phyloP scores from a whole-genome alignment of 2,113 vertebrate species.

The Uria aalge region DNA sequence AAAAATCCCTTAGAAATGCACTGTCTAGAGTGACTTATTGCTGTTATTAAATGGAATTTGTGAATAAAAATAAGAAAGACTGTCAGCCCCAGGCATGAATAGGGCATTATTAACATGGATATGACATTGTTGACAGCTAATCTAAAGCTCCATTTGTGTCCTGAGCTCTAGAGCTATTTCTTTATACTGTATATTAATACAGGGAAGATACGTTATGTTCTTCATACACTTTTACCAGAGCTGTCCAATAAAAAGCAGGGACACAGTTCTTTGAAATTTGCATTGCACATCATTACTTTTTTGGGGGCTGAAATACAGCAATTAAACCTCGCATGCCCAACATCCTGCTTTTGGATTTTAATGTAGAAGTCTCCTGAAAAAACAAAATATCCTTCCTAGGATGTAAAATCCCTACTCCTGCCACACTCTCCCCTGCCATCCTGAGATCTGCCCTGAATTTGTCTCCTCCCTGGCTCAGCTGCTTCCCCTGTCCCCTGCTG shows the following conservation, averaged over 20 bases:
- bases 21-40: slow-evolving; percentile 66
- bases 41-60: slow-evolving; percentile 65
- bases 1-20: slow-evolving; percentile 72
- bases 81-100: slow-evolving; percentile 62
- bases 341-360: neutral
- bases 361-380: neutral
- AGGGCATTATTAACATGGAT: slow-evolving; percentile 46
- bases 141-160: slow-evolving; percentile 57
- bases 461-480: neutral
- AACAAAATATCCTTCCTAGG: neutral
- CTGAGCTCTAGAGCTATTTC: slow-evolving; percentile 5
- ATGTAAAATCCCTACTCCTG: neutral
- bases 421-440: neutral
- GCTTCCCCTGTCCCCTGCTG: neutral
- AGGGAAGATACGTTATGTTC: neutral
- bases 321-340: neutral
- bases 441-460: neutral
- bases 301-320: neutral
- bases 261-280: neutral
- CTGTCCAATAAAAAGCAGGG: neutral
- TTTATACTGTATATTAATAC: slow-evolving; percentile 1
- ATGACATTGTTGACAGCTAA: slow-evolving; percentile 66
- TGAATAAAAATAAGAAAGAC: slow-evolving; percentile 64
- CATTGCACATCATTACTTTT: neutral
- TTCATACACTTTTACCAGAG: neutral